Evolutionary conservation across 2,113 vertebrate species (phyloP).

Genomic region (Chelonoidis abingdonii): DNA sequence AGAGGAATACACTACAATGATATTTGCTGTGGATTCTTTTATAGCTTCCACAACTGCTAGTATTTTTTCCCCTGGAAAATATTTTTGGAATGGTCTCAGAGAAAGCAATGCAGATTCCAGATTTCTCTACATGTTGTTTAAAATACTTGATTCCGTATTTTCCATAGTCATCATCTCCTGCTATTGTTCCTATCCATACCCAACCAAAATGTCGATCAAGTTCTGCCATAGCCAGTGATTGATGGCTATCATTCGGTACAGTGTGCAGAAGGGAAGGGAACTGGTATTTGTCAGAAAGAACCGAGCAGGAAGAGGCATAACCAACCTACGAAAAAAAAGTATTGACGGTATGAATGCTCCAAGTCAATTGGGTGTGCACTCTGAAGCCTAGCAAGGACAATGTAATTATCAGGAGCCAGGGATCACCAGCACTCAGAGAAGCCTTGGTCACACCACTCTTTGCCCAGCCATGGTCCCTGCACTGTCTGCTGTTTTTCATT

Average conservation of each 20-base stretch:
- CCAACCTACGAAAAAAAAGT: conserved; percentile 77
- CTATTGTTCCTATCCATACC: conserved; percentile 88
- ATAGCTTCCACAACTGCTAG: conserved; percentile 75
- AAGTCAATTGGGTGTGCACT: too few relatives aligned
- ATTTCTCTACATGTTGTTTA: conserved; percentile 83
- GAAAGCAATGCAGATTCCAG: conserved; percentile 86
- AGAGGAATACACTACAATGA: conserved; percentile 87
- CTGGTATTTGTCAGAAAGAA: conserved; percentile 87
- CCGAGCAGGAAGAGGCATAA: conserved; percentile 83
- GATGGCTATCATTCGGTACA: conserved; percentile 82
- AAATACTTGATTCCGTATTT: conserved; percentile 89
- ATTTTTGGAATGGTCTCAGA: conserved; percentile 87
- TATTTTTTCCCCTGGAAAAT: conserved; percentile 77
- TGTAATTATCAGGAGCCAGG: too few relatives aligned
- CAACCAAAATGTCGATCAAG: conserved; percentile 87
- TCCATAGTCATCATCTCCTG: conserved; percentile 87
- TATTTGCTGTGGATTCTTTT: conserved; percentile 81
- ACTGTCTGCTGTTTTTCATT: neutral
- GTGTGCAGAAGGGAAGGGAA: conserved; percentile 86
- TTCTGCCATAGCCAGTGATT: conserved; percentile 81
- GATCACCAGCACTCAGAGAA: too few relatives aligned
- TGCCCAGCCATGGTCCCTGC: too few relatives aligned
- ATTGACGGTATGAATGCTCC: too few relatives aligned
- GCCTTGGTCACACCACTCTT: too few relatives aligned
- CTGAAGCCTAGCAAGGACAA: too few relatives aligned